phyloP scores from a whole-genome alignment of 2,888 invertebrate species.

The Amphipyra berbera region DNA sequence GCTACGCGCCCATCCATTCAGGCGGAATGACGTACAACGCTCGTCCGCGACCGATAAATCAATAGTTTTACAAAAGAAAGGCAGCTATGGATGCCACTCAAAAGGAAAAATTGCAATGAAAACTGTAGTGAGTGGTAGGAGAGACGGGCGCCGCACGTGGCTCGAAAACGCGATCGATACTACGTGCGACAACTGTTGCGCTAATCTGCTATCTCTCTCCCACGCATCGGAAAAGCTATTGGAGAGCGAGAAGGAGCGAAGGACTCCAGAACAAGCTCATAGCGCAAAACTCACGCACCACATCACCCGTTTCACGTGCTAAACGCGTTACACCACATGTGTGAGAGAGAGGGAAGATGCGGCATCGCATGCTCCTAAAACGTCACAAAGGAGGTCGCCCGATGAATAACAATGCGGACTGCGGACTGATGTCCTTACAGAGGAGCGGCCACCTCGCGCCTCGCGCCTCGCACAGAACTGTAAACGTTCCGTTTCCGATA shows the following conservation, averaged over 20 bases:
- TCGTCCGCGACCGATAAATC: slow-evolving; percentile 27
- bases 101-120: slow-evolving; percentile 58
- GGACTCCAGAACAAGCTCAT: slow-evolving; percentile 76
- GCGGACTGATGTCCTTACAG: slow-evolving; percentile 87
- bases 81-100: slow-evolving; percentile 58
- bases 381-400: slow-evolving; percentile 87
- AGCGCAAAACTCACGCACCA: slow-evolving; percentile 85
- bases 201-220: slow-evolving; percentile 69
- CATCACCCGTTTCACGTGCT: slow-evolving; percentile 66
- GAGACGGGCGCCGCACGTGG: slow-evolving; percentile 80
- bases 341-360: slow-evolving; percentile 77
- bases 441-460: slow-evolving; percentile 61
- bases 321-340: slow-evolving; percentile 37
- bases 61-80: slow-evolving; percentile 20
- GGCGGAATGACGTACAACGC: slow-evolving; percentile 50
- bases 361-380: slow-evolving; percentile 85
- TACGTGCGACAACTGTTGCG: slow-evolving; percentile 88
- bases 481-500: slow-evolving; percentile 46
- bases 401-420: slow-evolving; percentile 89
- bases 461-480: slow-evolving; percentile 32
- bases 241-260: slow-evolving; percentile 68
- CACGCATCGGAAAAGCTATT: slow-evolving; percentile 35
- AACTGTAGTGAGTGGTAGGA: slow-evolving; percentile 61
- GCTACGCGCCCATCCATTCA: slow-evolving; percentile 46
- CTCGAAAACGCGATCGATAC: slow-evolving; percentile 79